phyloP scores from a whole-genome alignment of 92 coral and sea anemone genomes.

The Bergia sp. region DNA sequence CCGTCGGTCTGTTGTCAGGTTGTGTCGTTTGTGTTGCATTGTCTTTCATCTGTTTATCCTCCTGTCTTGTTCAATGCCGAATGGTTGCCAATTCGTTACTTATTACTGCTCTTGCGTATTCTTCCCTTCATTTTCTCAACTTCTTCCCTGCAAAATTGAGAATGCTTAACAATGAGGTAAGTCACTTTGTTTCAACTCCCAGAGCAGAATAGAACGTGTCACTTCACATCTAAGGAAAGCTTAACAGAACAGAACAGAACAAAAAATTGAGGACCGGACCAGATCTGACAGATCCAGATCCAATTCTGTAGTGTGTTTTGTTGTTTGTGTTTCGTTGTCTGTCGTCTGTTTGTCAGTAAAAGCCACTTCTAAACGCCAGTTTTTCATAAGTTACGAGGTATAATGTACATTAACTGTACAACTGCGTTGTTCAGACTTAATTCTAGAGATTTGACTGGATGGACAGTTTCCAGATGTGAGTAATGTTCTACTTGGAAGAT shows the following conservation, averaged over 20 bases:
- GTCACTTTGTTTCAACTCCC: background rate
- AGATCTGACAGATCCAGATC: background rate
- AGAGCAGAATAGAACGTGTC: background rate
- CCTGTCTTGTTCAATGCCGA: background rate
- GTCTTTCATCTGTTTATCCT: too few relatives aligned
- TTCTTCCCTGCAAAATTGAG: background rate
- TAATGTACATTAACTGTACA: background rate
- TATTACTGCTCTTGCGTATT: background rate
- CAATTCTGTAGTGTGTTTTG: background rate
- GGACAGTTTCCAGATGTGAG: background rate
- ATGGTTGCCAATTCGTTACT: background rate
- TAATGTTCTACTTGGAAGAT: too few relatives aligned
- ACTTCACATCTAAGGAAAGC: background rate
- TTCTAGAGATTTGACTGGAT: background rate
- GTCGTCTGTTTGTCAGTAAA: background rate
- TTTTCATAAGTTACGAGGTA: background rate
- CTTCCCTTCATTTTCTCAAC: background rate
- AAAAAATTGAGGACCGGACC: background rate
- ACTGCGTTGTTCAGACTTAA: background rate
- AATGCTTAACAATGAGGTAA: background rate
- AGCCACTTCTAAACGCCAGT: background rate
- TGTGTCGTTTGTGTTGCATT: too few relatives aligned
- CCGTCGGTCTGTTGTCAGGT: too few relatives aligned
- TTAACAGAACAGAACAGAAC: background rate
- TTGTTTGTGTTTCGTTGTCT: background rate